Evolutionary conservation across 2,113 vertebrate genomes (phyloP), one percentile per base, ranked within the genome.

Genomic region (human): DNA sequence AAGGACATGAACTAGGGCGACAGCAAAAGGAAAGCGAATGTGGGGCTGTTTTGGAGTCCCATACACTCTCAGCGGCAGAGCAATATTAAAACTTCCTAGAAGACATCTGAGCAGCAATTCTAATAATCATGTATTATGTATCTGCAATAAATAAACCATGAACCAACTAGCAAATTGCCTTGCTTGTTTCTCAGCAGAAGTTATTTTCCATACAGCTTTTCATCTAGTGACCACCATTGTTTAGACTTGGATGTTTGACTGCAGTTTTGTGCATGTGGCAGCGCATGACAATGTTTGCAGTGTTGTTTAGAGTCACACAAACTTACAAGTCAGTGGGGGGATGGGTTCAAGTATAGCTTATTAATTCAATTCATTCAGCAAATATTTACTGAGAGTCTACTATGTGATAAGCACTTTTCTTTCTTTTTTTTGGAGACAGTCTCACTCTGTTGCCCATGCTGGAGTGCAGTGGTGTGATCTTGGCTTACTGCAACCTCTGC

Each of bases 201-300:
- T 57, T 3, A 14, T 48, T 84, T 95, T 64, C 81, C n/a, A 14
- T 16, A 11, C 2, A 13, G 40, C 20, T 27, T 38, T 70, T 57
- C 59, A 90, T 48, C 25, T n/a, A 64, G 16, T 10, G 13, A 23
- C 22, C 4, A 1, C 43, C 75, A 16, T 23, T 61, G 7, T 64
- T 61, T 50, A 76, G 57, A 45, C 0, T 1, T 64, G 27, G 27
- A 30, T 6, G 61, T 64, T 32, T 22, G 6, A 12, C 10, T 6
- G 12, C 16, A 25, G 45, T 48, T 78, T 25, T 79, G 16, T 73
- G 23, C 8, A 20, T 32, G 23, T 27, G n/a, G 43, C 55, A 50
- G n/a, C 30, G 5, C 25, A 0, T 1, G 25, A 11, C 25, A 18
- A 11, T 75, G 20, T 64, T 9, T 32, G 20, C 10, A 3, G 6